Conservation (phyloP, 2,888 invertebrate genomes). For the Ferdinandea cuprea region DNA sequence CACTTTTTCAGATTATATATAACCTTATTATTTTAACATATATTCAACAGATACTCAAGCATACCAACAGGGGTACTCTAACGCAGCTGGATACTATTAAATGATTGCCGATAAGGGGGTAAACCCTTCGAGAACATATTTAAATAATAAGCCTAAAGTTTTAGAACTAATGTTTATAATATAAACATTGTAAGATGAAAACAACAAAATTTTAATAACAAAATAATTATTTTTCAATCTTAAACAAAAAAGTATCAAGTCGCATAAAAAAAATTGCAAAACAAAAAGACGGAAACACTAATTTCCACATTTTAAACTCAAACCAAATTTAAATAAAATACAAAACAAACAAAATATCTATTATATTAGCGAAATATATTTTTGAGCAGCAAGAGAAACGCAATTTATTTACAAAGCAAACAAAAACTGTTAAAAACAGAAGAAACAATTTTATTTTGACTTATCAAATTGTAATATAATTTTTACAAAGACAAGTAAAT, state of each 20-base stretch:
- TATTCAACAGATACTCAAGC: constrained; percentile 80
- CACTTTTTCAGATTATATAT: neutral
- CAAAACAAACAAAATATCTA: constrained; percentile 22
- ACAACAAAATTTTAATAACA: constrained; percentile 10
- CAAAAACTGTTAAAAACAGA: constrained; percentile 48
- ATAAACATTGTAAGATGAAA: constrained; percentile 47
- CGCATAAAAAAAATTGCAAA: constrained; percentile 7
- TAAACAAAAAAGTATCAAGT: constrained; percentile 19
- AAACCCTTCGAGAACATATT: constrained; percentile 33
- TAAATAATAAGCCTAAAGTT: constrained; percentile 50
- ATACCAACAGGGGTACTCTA: constrained; percentile 82
- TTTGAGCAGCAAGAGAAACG: constrained; percentile 42
- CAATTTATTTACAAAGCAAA: constrained; percentile 56
- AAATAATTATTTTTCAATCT: constrained; percentile 10
- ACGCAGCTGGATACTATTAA: constrained; percentile 82
- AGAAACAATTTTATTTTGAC: constrained; percentile 53
- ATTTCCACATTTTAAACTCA: constrained; percentile 31
- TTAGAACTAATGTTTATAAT: constrained; percentile 42
- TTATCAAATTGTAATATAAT: constrained; percentile 38
- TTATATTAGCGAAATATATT: constrained; percentile 50
- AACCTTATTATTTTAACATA: constrained; percentile 4
- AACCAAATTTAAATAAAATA: constrained; percentile 44
- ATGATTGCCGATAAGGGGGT: constrained; percentile 28
- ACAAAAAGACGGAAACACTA: constrained; percentile 16
- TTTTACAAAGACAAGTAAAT: constrained; percentile 34